phyloP scores from a whole-genome alignment of 2,797 vertebrate genomes.

The Crenichthys baileyi region DNA sequence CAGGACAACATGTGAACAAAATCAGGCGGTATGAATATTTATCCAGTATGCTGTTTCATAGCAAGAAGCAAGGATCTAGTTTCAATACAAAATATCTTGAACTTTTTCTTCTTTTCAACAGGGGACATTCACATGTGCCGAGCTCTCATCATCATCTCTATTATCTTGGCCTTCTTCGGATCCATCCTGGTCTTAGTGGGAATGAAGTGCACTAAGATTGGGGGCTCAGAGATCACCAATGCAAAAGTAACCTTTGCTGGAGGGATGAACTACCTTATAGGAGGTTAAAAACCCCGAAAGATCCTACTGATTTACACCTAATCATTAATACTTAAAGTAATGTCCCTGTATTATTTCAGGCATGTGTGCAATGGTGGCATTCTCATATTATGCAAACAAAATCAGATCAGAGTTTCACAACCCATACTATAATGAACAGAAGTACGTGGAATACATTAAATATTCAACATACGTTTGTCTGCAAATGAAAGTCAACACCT shows the following conservation, averaged over 20 bases:
- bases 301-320: neutral
- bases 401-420: slow-evolving; percentile 78
- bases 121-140: slow-evolving; percentile 85
- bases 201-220: slow-evolving; percentile 87
- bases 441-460: slow-evolving; percentile 60
- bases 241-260: slow-evolving; percentile 81
- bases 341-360: slow-evolving; percentile 63
- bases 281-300: slow-evolving; percentile 65
- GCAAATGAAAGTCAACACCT: neutral
- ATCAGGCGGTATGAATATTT: neutral
- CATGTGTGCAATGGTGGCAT: slow-evolving; percentile 77
- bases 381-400: slow-evolving; percentile 81
- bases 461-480: neutral
- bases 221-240: slow-evolving; percentile 79
- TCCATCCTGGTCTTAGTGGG: slow-evolving; percentile 81
- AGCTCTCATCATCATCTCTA: slow-evolving; percentile 80
- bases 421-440: slow-evolving; percentile 68
- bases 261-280: slow-evolving; percentile 80
- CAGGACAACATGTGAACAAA: too few species aligned
- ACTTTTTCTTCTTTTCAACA: slow-evolving; percentile 46
- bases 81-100: neutral
- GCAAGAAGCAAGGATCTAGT: neutral
- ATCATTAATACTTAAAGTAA: neutral
- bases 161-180: slow-evolving; percentile 81
- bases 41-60: neutral